Evolutionary conservation across 1,140 invertebrate species (phyloP), one percentile per base, ranked within the genome.

Genomic region (Apolygus lucorum): DNA sequence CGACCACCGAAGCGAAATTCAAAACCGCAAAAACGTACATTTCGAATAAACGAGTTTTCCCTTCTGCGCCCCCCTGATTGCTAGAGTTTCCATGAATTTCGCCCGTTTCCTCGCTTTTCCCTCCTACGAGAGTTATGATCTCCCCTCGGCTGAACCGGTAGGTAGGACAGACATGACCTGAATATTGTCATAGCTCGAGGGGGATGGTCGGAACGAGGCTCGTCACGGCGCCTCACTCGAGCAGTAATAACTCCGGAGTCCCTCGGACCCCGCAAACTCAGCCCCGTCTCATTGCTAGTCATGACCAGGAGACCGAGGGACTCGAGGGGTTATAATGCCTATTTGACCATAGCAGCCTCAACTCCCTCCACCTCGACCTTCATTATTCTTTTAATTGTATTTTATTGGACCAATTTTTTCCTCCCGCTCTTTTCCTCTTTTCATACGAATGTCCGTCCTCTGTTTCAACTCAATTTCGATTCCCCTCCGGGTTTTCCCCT

Each of bases 331-430:
- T 59, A 21, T 59, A 22, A 59, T 21, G 54, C 54, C 8, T 59
- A 59, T 59, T 59, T 59, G 54, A 59, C 54, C 54, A 24, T 8
- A 22, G 54, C 54, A 11, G 2, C 4, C 22, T 4, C 4, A 4
- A 17, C 22, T 59, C 54, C 22, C 54, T 17, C 13, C 8, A 24
- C 22, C 54, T 8, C 4, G 13, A 59, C 54, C 22, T 59, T 59
- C 22, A 59, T 59, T 59, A 59, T 59, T 59, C 54, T 24, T 24
- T 59, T 59, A 59, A 59, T 59, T 59, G 22, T 59, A 59, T 59
- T 59, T 59, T 59, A 59, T 59, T 59, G 54, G 54, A 8, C 22
- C 54, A 11, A 4, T 4, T 4, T 59, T 4, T 59, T 59, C 54
- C 34, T 49, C 34, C 8, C 34, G 8, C 34, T 49, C 34, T 8